Evolutionary conservation across 2,113 vertebrate genomes (phyloP).

Genomic region (Tenebrosternarchus preto): DNA sequence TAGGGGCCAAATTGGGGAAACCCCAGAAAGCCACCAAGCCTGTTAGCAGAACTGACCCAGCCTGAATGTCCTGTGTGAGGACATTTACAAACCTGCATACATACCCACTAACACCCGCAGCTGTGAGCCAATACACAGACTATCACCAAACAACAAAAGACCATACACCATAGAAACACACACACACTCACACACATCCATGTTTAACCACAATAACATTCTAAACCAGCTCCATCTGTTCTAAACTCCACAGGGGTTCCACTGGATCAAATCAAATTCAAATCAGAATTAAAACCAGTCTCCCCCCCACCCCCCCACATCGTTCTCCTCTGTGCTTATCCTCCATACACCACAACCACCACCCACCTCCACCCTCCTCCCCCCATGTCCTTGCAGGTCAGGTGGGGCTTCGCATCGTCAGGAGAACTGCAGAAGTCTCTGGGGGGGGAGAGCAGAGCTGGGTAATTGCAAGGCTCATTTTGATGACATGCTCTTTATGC

Average conservation of each 20-base stretch:
- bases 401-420: slow-evolving; percentile 46
- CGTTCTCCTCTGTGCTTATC: background rate
- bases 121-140: background rate
- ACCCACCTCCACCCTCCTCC: background rate
- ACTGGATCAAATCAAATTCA: slow-evolving; percentile 48
- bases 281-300: slow-evolving; percentile 39
- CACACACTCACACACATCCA: background rate
- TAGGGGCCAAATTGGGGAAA: slow-evolving; percentile 64
- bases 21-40: slow-evolving; percentile 26
- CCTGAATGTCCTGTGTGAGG: background rate
- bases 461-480: slow-evolving; percentile 55
- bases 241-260: slow-evolving; percentile 35
- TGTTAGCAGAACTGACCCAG: background rate
- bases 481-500: slow-evolving; percentile 57
- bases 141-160: background rate
- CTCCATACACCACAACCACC: too few species aligned
- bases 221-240: slow-evolving; percentile 43
- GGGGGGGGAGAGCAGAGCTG: slow-evolving; percentile 36
- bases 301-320: slow-evolving; percentile 23
- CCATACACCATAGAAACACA: background rate
- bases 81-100: background rate
- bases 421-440: slow-evolving; percentile 47
- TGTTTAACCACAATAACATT: slow-evolving; percentile 35
- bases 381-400: slow-evolving; percentile 44
- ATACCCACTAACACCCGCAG: background rate